phyloP scores from a whole-genome alignment of 2,888 invertebrate genomes.

The Synergus laeviventris region DNA sequence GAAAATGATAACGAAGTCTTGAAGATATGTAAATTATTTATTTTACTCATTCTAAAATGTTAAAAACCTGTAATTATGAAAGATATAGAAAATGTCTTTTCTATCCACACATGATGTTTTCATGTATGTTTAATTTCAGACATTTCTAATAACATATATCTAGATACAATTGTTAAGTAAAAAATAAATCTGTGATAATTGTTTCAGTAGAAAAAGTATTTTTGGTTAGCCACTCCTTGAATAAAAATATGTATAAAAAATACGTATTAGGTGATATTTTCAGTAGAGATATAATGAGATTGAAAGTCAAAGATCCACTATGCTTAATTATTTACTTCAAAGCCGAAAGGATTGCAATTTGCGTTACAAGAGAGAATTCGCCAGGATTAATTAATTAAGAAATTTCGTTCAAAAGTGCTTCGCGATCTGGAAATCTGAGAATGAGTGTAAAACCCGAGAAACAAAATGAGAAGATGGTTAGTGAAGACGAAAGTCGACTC shows the following conservation, averaged over 20 bases:
- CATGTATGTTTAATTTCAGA: too few species aligned
- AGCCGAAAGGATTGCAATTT: not conserved
- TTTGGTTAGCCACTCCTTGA: not conserved
- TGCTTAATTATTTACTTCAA: not conserved
- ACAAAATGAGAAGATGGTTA: not conserved
- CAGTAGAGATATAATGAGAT: not conserved
- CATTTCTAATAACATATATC: too few species aligned
- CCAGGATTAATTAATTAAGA: slow-evolving; percentile 24
- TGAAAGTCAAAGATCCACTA: not conserved
- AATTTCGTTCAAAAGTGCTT: slow-evolving; percentile 1
- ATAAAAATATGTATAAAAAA: too few species aligned
- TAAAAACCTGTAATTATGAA: too few species aligned
- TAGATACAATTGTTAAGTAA: too few species aligned
- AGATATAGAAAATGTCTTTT: too few species aligned
- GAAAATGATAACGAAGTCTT: not conserved
- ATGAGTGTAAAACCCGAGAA: not conserved
- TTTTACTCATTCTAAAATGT: too few species aligned
- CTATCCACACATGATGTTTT: too few species aligned
- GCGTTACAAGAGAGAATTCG: not conserved
- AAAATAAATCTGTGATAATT: too few species aligned
- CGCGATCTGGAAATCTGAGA: not conserved
- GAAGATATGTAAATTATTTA: not conserved
- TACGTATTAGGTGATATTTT: too few species aligned
- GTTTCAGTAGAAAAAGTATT: too few species aligned
- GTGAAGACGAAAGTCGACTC: slow-evolving; percentile 18